These are phyloP conservation scores for Cataglyphis cursor DNA, from an alignment of 2,888 invertebrate species.

Conservation along the genomic window DNA sequence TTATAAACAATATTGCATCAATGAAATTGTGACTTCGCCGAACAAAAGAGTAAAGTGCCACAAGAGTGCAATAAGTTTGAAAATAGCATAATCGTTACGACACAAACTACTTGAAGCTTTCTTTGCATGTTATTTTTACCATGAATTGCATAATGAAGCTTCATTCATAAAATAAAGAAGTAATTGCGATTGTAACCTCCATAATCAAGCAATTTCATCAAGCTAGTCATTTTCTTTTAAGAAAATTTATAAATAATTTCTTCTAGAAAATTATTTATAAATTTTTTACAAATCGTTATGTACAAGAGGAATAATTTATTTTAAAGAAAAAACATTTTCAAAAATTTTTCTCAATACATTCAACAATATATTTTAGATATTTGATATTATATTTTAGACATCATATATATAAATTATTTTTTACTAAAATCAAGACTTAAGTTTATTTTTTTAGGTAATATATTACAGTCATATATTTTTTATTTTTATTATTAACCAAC, in stretches of 20 bases:
- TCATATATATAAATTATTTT: background rate
- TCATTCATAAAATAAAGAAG: background rate
- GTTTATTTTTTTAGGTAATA: background rate
- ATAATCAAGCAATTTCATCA: background rate
- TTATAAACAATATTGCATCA: background rate
- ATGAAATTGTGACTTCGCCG: background rate
- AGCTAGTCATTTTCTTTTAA: background rate
- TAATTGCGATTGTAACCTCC: background rate
- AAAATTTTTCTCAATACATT: background rate
- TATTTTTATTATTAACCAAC: background rate
- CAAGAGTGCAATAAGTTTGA: slow-evolving; percentile 1
- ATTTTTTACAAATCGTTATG: background rate
- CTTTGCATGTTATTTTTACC: background rate
- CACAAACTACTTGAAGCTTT: slow-evolving; percentile 5
- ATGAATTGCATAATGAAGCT: slow-evolving; percentile 1
- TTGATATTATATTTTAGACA: background rate
- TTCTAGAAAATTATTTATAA: background rate
- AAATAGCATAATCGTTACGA: slow-evolving; percentile 29
- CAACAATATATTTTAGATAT: background rate
- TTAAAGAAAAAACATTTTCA: background rate
- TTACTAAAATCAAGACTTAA: background rate
- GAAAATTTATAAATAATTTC: background rate
- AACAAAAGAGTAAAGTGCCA: slow-evolving; percentile 4
- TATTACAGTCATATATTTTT: background rate
- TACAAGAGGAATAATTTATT: background rate